Conservation (phyloP, 92 coral and sea anemone species). For the Anthopleura xanthogrammica region DNA sequence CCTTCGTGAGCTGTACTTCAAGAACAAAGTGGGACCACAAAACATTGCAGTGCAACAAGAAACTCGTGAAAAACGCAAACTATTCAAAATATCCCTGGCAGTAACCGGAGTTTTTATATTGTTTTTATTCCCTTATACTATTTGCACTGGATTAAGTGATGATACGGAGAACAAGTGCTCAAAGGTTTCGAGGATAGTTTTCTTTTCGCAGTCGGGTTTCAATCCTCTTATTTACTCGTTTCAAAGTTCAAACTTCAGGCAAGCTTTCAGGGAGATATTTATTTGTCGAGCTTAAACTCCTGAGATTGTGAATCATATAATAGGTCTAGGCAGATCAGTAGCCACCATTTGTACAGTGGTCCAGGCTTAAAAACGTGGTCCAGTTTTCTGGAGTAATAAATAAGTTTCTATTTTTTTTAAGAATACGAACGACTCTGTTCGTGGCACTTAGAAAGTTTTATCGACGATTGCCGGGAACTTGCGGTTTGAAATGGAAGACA, state of each 20-base stretch:
- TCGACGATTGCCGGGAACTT: no score
- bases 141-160: neutral
- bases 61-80: neutral
- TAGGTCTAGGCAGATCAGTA: no score
- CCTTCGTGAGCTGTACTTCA: slow-evolving; percentile 19
- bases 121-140: neutral
- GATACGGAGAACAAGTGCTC: neutral
- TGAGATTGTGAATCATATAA: no score
- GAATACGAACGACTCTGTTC: no score
- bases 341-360: no score
- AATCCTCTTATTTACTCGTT: slow-evolving; percentile 13
- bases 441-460: no score
- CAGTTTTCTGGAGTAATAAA: no score
- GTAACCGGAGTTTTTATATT: neutral
- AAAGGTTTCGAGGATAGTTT: neutral
- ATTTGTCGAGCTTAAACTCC: neutral
- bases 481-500: no score
- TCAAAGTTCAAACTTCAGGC: slow-evolving; percentile 13
- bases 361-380: no score
- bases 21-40: neutral
- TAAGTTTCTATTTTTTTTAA: no score
- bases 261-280: slow-evolving; percentile 10
- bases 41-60: neutral
- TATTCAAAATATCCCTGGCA: neutral
- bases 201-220: neutral